Conservation (phyloP, 2,113 vertebrate genomes). For the Mormyrus iriodes region DNA sequence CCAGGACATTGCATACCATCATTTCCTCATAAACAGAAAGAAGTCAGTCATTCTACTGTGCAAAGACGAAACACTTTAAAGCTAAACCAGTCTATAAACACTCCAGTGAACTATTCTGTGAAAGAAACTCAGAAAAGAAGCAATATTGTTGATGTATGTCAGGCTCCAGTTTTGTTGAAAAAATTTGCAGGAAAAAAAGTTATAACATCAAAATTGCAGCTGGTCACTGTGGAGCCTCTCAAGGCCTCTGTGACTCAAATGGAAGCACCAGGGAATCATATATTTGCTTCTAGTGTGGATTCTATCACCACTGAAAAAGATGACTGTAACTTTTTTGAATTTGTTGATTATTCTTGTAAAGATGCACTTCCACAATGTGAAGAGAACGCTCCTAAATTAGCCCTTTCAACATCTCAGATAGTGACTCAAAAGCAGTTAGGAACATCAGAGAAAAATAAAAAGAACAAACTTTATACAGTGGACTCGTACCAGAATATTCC, state of each 20-base stretch:
- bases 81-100: conserved; percentile 29
- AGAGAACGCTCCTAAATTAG: conserved; percentile 30
- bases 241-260: conserved; percentile 37
- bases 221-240: conserved; percentile 53
- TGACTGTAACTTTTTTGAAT: conserved; percentile 56
- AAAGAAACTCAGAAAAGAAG: conserved; percentile 58
- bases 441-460: neutral
- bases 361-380: conserved; percentile 42
- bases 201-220: conserved; percentile 44
- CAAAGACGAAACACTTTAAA: conserved; percentile 25
- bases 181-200: conserved; percentile 28
- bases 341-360: conserved; percentile 62
- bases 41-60: conserved; percentile 46
- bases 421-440: neutral
- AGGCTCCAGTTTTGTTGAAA: neutral
- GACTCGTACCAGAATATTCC: conserved; percentile 52
- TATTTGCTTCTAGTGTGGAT: neutral
- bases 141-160: conserved; percentile 42
- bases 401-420: conserved; percentile 31
- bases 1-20: conserved; percentile 12
- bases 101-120: conserved; percentile 44
- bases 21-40: conserved; percentile 31
- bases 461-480: neutral
- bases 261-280: conserved; percentile 48
- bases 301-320: conserved; percentile 29